Percentiles rank a stretch among this genome's conserved stretches.
Conservation (phyloP, 2,797 vertebrate species). For the Coracias cyanogaster region DNA sequence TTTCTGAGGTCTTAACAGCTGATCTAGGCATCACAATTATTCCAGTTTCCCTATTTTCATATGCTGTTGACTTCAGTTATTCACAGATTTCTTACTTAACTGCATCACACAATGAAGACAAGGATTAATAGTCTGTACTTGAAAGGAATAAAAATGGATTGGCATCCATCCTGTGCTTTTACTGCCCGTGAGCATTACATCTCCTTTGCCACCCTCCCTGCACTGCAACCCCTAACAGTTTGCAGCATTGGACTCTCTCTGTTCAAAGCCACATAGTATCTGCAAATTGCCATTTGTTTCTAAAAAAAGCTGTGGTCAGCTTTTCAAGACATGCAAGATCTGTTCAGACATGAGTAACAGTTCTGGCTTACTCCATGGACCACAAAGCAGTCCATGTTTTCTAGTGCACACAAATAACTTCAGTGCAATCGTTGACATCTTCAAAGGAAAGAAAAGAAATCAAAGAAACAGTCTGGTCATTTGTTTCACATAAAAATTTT, state of each 20-base stretch:
- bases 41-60: background rate
- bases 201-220: background rate
- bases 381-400: background rate
- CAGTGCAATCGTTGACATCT: background rate
- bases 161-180: too few relatives aligned
- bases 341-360: background rate
- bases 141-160: background rate
- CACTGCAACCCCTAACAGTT: background rate
- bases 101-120: background rate
- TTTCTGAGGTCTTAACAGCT: background rate
- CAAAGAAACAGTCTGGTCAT: background rate
- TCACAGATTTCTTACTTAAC: background rate
- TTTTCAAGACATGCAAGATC: background rate
- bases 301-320: background rate
- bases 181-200: background rate
- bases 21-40: background rate
- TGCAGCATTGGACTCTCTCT: fast-evolving
- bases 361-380: background rate
- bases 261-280: background rate
- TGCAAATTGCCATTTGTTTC: background rate
- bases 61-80: background rate
- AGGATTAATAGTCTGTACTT: fast-evolving
- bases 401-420: fast-evolving
- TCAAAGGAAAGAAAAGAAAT: background rate
- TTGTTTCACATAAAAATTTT: background rate